Evolutionary conservation across 2,113 vertebrate genomes (phyloP).

Genomic region (Eupsittula cactorum): DNA sequence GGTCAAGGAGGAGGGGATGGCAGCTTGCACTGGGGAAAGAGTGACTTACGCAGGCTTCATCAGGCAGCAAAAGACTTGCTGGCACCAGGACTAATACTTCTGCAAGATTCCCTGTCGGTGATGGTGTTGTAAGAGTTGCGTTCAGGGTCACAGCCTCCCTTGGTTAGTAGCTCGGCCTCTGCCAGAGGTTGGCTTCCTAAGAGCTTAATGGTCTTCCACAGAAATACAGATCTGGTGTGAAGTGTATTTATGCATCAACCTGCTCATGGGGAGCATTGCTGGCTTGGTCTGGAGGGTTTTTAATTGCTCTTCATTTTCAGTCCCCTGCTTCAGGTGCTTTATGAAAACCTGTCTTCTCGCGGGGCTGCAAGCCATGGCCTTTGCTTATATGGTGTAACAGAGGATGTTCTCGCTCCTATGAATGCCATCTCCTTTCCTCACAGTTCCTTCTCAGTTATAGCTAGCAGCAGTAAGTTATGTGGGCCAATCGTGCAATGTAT

Average conservation of each 20-base stretch:
- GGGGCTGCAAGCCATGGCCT: not conserved
- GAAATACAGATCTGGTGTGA: not conserved
- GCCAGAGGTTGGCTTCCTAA: not conserved
- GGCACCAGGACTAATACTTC: not conserved
- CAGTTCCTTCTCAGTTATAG: not conserved
- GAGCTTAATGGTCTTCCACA: not conserved
- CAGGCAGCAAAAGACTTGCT: not conserved
- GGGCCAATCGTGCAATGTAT: not conserved
- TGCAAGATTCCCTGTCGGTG: not conserved
- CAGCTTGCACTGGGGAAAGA: slow-evolving; percentile 50
- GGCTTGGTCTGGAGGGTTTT: not conserved
- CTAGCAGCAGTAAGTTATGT: not conserved
- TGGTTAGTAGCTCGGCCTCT: not conserved
- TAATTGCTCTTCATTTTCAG: not conserved
- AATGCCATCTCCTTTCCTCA: not conserved
- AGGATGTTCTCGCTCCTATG: not conserved
- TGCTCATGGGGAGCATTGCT: not conserved
- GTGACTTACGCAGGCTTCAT: slow-evolving; percentile 22
- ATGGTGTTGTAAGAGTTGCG: not conserved
- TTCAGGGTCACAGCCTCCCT: not conserved
- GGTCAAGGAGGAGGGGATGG: slow-evolving; percentile 65
- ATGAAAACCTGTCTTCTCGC: not conserved
- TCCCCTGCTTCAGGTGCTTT: not conserved
- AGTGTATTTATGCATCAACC: not conserved
- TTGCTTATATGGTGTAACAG: not conserved